Evolutionary conservation across 2,888 invertebrate genomes (phyloP), one percentile per base, ranked within the genome.

Genomic region (Dasypogon diadema): DNA sequence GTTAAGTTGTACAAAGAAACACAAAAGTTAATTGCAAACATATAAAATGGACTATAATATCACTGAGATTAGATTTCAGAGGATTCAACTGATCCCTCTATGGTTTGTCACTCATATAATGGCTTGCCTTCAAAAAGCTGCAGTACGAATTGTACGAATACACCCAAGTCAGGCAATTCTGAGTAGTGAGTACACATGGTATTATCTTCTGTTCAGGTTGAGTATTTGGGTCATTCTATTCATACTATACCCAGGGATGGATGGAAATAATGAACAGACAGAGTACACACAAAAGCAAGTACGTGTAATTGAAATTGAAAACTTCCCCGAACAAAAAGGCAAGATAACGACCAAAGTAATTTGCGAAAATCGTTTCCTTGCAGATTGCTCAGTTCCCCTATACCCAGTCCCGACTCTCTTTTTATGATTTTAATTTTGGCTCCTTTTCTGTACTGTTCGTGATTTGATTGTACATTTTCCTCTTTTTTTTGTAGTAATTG

Each of bases 281-380:
- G 65, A 65, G 48, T 48, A 26, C 48, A 68, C 24, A 68, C 65
- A 68, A 68, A 68, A 24, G 65, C 26, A 24, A 24, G 48, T 48
- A 68, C 65, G 65, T 68, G 48, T 68, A 68, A 68, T 68, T 68
- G 65, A 68, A 68, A 68, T 68, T 68, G 65, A 68, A 68, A 68
- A 46, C 48, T 68, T 46, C 48, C 48, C 26, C 26, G 24, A 68
- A 48, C 46, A 48, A 68, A 68, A 68, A 46, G 48, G 65, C 21
- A 68, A 68, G 65, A 68, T 68, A 68, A 68, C 48, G 65, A 68
- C 65, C 65, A 48, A 68, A 68, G 65, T 68, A 68, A 68, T 68
- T 68, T 68, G 65, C 24, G 26, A 68, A 68, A 68, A 68, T 68
- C 26, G 48, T 48, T 68, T 46, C 65, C 48, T 68, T 68, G 48